Base-by-base conservation (phyloP, 2,888 invertebrate genomes). In the Synanthedon myopaeformis region DNA sequence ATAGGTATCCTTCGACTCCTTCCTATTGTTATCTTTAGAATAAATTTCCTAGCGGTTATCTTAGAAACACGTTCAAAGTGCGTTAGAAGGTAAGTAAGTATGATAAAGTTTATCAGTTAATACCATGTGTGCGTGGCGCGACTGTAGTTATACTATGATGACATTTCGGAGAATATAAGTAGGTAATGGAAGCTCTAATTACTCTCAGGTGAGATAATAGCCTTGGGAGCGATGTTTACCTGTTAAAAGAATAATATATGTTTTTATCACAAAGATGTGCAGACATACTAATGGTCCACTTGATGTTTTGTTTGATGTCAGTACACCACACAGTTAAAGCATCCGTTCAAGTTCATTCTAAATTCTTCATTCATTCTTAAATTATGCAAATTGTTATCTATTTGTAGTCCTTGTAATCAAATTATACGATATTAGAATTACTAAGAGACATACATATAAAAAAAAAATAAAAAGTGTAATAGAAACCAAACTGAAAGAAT, bases 71-170 rank as follows among this genome's bases (percentile, higher is more conserved):
- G 17, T 17, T 19, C 19, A 17, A 23, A 19, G 28, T 51, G 19
- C 35, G 42, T 52, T 49, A 51, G 51, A 54, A 52, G 51, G 41
- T 23, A 19, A 53, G 35, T 35, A 51, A 48, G 49, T 50, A n/a
- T 53, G 56, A 57, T 57, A 55, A 53, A 53, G 53, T 53, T 45
- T 55, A 57, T 57, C 56, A 54, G 52, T 54, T 56, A 54, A 51
- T 51, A 52, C 52, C 41, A 4, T 51, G 54, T 51, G 56, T 49
- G 51, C 35, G 42, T 51, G 51, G 48, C 55, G 52, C 50, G 14
- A 49, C 45, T 41, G 28, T 54, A 10, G n/a, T n/a, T n/a, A n/a
- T n/a, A n/a, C n/a, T 10, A 35, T 35, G 54, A 53, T 53, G 56
- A 51, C 50, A 56, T 53, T 42, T 49, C 28, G 51, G 51, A 49